Percentiles rank a stretch among this genome's conserved stretches.
Evolutionary conservation across 2,797 vertebrate species (phyloP).

Genomic region (Eleutherodactylus coqui): DNA sequence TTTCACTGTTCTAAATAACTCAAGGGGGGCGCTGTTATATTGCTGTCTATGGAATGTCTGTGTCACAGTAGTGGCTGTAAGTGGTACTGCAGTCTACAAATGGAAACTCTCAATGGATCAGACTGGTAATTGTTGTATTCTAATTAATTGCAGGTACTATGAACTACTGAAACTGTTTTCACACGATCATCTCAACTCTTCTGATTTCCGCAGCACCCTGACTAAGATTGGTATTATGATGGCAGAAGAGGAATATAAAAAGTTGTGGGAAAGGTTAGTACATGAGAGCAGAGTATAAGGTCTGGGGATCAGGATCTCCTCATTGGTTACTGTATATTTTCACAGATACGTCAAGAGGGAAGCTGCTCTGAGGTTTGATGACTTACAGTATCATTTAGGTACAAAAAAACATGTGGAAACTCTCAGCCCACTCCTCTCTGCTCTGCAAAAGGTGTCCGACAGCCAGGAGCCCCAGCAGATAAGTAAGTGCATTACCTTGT

Average conservation of each 20-base stretch:
- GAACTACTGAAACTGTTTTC: constrained; percentile 51
- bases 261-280: constrained; percentile 54
- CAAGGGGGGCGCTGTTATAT: no score
- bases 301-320: background rate
- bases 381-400: constrained; percentile 23
- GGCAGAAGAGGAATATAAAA: constrained; percentile 50
- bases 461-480: background rate
- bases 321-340: background rate
- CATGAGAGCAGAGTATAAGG: background rate
- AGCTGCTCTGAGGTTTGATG: constrained; percentile 5
- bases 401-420: background rate
- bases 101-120: background rate
- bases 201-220: constrained; percentile 33
- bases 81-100: background rate
- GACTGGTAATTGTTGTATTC: background rate
- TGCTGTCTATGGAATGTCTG: background rate
- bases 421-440: background rate
- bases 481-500: background rate
- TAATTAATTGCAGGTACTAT: constrained; percentile 34
- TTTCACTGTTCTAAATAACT: no score
- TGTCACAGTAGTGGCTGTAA: background rate
- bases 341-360: constrained; percentile 38
- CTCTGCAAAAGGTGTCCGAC: constrained; percentile 35
- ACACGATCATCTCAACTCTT: constrained; percentile 12
- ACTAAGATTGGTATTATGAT: constrained; percentile 50